Percentiles rank a stretch among this genome's conserved stretches.
phyloP scores from a whole-genome alignment of 2,113 vertebrate genomes.

The Ailurus styani region DNA sequence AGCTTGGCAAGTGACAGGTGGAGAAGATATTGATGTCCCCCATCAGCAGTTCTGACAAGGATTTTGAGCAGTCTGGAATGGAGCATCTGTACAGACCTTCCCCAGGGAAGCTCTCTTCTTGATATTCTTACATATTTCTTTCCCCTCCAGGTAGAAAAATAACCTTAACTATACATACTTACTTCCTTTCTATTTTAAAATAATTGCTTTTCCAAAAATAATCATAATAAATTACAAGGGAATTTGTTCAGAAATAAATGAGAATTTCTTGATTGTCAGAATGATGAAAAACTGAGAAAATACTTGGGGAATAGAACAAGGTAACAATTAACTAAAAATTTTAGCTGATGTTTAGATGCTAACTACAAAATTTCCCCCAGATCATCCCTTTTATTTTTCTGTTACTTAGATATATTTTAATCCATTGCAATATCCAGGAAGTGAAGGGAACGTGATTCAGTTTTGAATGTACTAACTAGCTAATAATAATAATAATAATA shows the following conservation, averaged over 20 bases:
- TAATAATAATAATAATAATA: too few species aligned
- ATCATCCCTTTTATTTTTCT: neutral
- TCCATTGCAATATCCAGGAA: neutral
- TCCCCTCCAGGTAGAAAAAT: neutral
- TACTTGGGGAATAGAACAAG: neutral
- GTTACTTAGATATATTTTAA: neutral
- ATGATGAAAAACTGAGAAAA: neutral
- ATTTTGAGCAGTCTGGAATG: neutral
- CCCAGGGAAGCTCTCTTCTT: neutral
- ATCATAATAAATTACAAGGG: neutral
- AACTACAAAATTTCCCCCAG: neutral
- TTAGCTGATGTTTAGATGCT: neutral
- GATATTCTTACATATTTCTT: neutral
- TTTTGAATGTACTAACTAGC: neutral
- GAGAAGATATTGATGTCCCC: rapidly evolving
- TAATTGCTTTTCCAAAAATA: neutral
- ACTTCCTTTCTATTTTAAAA: neutral
- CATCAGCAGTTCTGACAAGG: rapidly evolving
- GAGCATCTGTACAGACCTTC: rapidly evolving
- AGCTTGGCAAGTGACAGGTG: too few species aligned
- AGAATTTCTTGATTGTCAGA: neutral
- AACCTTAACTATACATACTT: neutral
- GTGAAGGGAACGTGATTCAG: neutral
- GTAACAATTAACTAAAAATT: neutral
- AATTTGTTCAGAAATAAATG: neutral